Percentiles rank a stretch among this genome's conserved stretches.
These are phyloP conservation scores for Pogonomyrmex barbatus DNA, from an alignment of 1,140 invertebrate species.

Conservation along the genomic window DNA sequence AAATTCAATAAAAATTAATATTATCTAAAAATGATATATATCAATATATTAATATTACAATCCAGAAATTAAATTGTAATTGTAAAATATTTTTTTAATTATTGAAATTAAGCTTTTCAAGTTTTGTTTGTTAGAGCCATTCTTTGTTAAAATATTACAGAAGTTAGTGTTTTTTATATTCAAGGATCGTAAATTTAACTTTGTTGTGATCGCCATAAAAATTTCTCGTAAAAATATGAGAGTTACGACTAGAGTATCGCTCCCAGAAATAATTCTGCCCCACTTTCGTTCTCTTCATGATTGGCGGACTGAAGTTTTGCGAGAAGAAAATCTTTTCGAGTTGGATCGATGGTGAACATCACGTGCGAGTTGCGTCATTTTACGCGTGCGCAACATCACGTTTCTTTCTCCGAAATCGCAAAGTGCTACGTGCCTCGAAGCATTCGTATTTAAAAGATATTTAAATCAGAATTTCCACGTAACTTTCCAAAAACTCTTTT, in stretches of 20 bases:
- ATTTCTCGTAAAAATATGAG: background rate
- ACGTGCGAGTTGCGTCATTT: slow-evolving; percentile 70
- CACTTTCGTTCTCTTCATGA: slow-evolving; percentile 9
- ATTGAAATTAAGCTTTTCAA: background rate
- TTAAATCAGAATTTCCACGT: background rate
- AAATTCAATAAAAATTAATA: background rate
- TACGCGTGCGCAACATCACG: slow-evolving; percentile 54
- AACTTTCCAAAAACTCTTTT: background rate
- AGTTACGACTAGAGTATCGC: slow-evolving; percentile 13
- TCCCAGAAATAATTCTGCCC: slow-evolving; percentile 47
- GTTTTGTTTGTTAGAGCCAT: background rate
- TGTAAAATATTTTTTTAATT: background rate
- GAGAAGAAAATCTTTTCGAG: slow-evolving; percentile 2
- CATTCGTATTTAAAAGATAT: background rate
- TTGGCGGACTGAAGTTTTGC: background rate
- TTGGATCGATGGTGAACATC: slow-evolving; percentile 59
- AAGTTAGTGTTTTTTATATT: background rate
- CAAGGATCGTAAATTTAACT: slow-evolving; percentile 27
- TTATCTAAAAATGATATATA: background rate
- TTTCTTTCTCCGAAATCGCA: slow-evolving; percentile 41
- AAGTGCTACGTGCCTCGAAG: slow-evolving; percentile 37
- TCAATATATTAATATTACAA: background rate
- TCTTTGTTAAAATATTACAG: background rate
- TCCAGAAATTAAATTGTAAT: background rate
- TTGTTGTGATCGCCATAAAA: background rate